Conservation (phyloP, 2,797 vertebrate species). For the Chaetophractus vellerosus region DNA sequence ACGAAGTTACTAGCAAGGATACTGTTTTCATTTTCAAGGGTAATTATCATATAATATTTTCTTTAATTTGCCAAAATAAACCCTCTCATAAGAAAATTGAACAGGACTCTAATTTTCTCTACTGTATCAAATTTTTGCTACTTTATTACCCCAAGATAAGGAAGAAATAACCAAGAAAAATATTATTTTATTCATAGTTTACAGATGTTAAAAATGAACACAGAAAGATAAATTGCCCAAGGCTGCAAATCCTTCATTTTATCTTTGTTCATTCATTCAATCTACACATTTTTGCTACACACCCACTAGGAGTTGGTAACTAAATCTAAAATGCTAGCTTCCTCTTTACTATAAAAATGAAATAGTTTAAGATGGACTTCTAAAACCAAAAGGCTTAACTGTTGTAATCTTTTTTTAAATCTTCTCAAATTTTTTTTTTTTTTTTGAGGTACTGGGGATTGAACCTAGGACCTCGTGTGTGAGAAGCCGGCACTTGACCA, state of each 20-base stretch:
- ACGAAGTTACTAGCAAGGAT: slow-evolving; percentile 90
- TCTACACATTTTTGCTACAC: slow-evolving; percentile 25
- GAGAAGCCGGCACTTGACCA: no score
- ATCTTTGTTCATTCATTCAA: not conserved
- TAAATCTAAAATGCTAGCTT: slow-evolving; percentile 9
- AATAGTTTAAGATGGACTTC: not conserved
- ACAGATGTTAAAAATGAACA: not conserved
- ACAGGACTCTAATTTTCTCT: not conserved
- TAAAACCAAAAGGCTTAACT: not conserved
- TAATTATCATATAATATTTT: slow-evolving; percentile 73
- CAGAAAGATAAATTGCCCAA: not conserved
- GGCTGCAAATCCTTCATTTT: slow-evolving; percentile 26
- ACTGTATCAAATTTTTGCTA: not conserved
- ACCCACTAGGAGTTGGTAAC: not conserved
- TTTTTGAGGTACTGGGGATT: no score
- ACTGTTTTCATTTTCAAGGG: slow-evolving; percentile 92
- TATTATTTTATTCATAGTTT: slow-evolving; percentile 4
- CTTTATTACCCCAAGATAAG: not conserved
- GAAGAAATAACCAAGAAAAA: not conserved
- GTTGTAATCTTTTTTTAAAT: not conserved
- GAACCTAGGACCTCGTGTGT: no score
- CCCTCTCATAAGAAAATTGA: not conserved
- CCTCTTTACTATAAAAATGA: not conserved
- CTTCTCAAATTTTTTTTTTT: no score
- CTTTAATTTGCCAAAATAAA: slow-evolving; percentile 28